These are phyloP conservation scores for Hydrocynus forskahlii DNA, from an alignment of 2,797 vertebrate species.

Conservation along the genomic window DNA sequence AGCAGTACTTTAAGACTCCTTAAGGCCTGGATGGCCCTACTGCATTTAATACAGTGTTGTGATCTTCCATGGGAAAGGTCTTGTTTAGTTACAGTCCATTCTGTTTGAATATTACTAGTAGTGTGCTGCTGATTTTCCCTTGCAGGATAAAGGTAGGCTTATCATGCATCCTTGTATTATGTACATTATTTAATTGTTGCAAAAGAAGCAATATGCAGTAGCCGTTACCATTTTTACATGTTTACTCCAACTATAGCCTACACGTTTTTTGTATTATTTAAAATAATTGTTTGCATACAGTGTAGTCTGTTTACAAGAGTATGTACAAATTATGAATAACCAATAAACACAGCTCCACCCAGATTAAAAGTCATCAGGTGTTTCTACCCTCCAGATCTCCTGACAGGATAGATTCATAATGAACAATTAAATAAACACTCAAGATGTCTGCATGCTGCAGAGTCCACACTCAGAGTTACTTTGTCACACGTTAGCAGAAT, in stretches of 20 bases:
- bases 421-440: conserved; percentile 3
- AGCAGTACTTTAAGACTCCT: not conserved
- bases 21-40: not conserved
- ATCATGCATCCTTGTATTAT: not conserved
- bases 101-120: not conserved
- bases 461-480: not conserved
- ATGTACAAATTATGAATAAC: not conserved
- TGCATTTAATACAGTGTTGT: not conserved
- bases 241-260: not conserved
- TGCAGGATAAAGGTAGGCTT: not conserved
- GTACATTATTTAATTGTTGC: not conserved
- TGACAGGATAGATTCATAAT: not conserved
- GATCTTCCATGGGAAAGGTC: not conserved
- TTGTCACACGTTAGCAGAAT: not conserved
- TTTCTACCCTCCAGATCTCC: not conserved
- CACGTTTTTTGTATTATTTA: not conserved
- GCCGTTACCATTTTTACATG: not conserved
- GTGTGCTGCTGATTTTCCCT: not conserved
- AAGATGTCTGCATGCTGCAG: not conserved
- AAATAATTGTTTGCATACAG: not conserved
- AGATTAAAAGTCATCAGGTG: not conserved
- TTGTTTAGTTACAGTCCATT: not conserved
- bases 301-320: too few relatives aligned
- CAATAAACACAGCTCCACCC: not conserved
- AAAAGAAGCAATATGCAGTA: not conserved